These are phyloP conservation scores for Clamator glandarius DNA, from an alignment of 2,797 vertebrate genomes.

Conservation along the genomic window DNA sequence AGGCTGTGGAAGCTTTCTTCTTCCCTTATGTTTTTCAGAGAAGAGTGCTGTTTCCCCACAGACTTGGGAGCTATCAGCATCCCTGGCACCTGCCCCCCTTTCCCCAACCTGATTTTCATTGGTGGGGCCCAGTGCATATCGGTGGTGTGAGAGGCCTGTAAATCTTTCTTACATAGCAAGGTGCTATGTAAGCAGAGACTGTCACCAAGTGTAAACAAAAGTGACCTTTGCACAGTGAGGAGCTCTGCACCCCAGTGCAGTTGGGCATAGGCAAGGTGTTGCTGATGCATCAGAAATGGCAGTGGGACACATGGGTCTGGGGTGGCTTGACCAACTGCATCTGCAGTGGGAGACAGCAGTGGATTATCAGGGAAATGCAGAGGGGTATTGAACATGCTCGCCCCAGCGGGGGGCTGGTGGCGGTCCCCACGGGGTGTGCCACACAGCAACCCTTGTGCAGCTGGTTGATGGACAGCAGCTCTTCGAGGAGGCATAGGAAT, in stretches of 20 bases:
- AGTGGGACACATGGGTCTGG: neutral
- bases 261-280: constrained; percentile 50
- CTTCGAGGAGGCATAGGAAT: fast-evolving
- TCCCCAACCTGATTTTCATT: neutral
- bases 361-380: neutral
- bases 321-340: neutral
- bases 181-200: neutral
- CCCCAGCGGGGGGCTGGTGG: fast-evolving
- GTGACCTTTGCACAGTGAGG: neutral
- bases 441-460: neutral
- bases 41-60: neutral
- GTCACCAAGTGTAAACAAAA: neutral
- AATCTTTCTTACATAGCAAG: neutral
- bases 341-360: neutral
- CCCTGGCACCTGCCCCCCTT: neutral
- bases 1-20: neutral
- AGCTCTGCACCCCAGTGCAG: neutral
- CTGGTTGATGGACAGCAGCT: neutral
- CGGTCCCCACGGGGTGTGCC: neutral
- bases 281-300: constrained; percentile 41
- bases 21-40: neutral
- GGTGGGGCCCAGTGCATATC: fast-evolving
- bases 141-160: neutral
- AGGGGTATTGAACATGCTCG: neutral
- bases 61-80: neutral